Base-by-base conservation (phyloP, 2,888 invertebrate genomes). In the Drosophila affinis region DNA sequence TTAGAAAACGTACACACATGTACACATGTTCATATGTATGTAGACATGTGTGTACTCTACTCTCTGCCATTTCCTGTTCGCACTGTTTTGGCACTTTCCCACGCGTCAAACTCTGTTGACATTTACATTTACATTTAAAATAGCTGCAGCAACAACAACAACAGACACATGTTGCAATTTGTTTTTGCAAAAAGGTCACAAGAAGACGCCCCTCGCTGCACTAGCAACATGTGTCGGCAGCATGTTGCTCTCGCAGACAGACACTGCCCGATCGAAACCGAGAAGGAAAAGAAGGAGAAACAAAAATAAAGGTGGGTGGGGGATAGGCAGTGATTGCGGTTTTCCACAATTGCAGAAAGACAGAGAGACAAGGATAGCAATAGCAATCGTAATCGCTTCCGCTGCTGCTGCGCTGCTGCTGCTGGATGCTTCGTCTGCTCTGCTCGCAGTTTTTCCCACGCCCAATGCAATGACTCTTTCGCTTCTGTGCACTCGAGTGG, bases 361-460 rank as follows among this genome's bases (percentile, higher is more conserved):
- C n/a, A 18, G 27, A 14, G 3, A 49, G 48, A 49, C 27, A 62
- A 60, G 10, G 29, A 21, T 18, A 53, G 45, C 21, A 45, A 53
- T 63, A 58, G 62, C 52, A 32, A 62, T 44, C 57, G 62, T 52
- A 32, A 62, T 44, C 57, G 62, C 45, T 67, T 64, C 63, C 71
- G 53, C 53, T 57, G 29, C 29, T 29, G 27, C 7, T 53, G 64
- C 45, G 18, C 62, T 65, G 51, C 53, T 60, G 58, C 39, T 48
- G 14, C 34, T n/a, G n/a, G n/a, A n/a, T n/a, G 18, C 1, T 18
- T 18, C 29, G 34, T 21, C 57, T 45, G 55, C 46, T 57, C 45
- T 51, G 17, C 34, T 60, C 32, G 44, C 59, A 56, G 55, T 74
- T 74, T 73, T 83, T 81, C 84, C 81, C 80, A 82, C 77, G 86